Evolutionary conservation across 2,888 invertebrate species (phyloP), one percentile per base, ranked within the genome.

Genomic region (Aporophyla nigra): DNA sequence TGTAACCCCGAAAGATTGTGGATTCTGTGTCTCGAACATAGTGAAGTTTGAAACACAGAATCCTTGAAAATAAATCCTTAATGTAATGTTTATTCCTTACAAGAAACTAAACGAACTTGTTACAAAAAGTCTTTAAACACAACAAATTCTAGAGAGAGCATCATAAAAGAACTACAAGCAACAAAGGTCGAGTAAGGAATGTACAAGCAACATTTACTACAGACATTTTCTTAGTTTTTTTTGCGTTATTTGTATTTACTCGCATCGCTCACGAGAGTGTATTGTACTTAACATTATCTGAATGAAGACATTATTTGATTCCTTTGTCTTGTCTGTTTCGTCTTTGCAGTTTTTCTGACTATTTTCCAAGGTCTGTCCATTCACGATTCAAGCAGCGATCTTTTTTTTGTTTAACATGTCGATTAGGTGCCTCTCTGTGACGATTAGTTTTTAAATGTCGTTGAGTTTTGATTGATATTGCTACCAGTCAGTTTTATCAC

Each of bases 261-360:
- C 33, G 61, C 51, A 85, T 83, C 53, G 82, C 73, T 85, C 73
- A 80, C 72, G 49, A 71, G 59, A 78, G 66, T 78, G 61, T 78
- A 65, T 33, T 78, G 63, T 78, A 83, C 74, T 78, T 58, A 73
- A 78, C 71, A 73, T 74, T 78, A 79, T 76, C 73, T 63, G 58
- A 73, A 77, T 82, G 73, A 74, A 82, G 82, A 77, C 85, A 73
- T 71, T 77, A 77, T 71, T 82, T 72, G 63, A 71, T 85, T 76
- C 66, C 53, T 71, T 83, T 76, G 72, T 82, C 40, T 68, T 68
- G 19, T 77, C 49, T 62, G 49, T 5, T 72, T 56, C 10, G 59
- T 65, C 12, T 71, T 74, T 1, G 33, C 24, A 40, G 62, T 76
- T 70, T 61, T 72, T 82, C 21, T 66, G 10, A 43, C 12, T 7